These are phyloP conservation scores for Chrysocyon brachyurus DNA, from an alignment of 2,797 vertebrate genomes.

Conservation along the genomic window DNA sequence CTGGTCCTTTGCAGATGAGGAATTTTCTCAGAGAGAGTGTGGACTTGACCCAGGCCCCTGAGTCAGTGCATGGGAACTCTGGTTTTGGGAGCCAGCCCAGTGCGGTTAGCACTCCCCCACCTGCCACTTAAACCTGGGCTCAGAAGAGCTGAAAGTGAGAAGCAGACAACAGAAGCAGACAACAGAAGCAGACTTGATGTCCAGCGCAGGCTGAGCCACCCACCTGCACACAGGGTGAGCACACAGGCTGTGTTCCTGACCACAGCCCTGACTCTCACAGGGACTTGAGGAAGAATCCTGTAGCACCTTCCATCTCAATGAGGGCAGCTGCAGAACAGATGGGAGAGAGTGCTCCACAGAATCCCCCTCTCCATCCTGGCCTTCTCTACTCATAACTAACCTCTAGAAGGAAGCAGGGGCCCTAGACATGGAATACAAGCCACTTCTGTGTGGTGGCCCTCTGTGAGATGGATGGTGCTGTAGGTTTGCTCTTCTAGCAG, in stretches of 20 bases:
- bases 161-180: not conserved
- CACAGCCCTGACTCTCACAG: slow-evolving; percentile 42
- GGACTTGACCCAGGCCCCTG: not conserved
- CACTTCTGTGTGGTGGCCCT: slow-evolving; percentile 35
- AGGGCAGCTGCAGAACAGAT: slow-evolving; percentile 78
- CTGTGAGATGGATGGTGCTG: slow-evolving; percentile 15
- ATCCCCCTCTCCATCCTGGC: not conserved
- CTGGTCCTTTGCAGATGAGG: accelerated
- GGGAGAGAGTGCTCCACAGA: not conserved
- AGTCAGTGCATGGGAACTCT: not conserved
- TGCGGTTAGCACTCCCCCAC: not conserved
- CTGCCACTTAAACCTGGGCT: not conserved
- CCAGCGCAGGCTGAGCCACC: accelerated
- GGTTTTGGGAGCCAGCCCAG: not conserved
- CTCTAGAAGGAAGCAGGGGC: slow-evolving; percentile 53
- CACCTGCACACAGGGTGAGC: not conserved
- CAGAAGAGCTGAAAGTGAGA: not conserved
- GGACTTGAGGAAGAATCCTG: slow-evolving; percentile 52
- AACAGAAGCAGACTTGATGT: not conserved
- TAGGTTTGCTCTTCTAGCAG: slow-evolving; percentile 47
- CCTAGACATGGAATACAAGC: slow-evolving; percentile 40
- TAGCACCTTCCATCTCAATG: slow-evolving; percentile 54
- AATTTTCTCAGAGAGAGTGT: not conserved
- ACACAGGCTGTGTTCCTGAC: not conserved
- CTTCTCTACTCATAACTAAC: slow-evolving; percentile 69